Evolutionary conservation across 2,888 invertebrate species (phyloP).

Genomic region (Callyntrura guangdongensis): DNA sequence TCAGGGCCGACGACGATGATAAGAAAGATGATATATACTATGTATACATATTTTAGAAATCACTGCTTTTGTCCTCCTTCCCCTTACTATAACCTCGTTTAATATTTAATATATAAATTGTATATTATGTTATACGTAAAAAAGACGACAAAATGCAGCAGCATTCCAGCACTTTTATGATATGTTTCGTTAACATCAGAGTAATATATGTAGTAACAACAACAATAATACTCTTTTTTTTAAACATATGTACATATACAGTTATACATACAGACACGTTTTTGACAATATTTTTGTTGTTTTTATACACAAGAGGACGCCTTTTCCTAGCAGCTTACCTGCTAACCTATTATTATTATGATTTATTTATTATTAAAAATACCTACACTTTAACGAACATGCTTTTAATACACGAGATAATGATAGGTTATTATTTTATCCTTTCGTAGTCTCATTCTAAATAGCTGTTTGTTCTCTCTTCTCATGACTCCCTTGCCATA

Average conservation of each 20-base stretch:
- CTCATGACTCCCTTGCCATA: too few species aligned
- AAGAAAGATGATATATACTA: too few species aligned
- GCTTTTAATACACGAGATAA: too few species aligned
- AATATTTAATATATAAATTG: too few species aligned
- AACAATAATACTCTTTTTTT: background rate
- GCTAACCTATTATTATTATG: background rate
- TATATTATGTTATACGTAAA: conserved; percentile 4
- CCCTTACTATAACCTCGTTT: background rate
- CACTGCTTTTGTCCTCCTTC: conserved; percentile 56
- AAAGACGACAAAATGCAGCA: conserved; percentile 76
- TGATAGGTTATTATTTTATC: background rate
- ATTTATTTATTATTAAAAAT: background rate
- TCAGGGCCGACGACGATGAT: conserved; percentile 67
- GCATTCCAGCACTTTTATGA: conserved; percentile 84
- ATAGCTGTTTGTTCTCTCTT: background rate
- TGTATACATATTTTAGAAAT: conserved; percentile 17
- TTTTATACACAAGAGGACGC: background rate
- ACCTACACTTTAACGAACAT: background rate
- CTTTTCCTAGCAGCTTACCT: background rate
- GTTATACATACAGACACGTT: background rate
- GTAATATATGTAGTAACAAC: conserved; percentile 39
- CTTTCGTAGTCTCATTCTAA: background rate
- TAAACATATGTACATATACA: background rate
- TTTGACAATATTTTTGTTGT: too few species aligned
- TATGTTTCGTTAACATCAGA: conserved; percentile 83